Conservation (phyloP, 2,113 vertebrate species). For the Delphinus delphis region DNA sequence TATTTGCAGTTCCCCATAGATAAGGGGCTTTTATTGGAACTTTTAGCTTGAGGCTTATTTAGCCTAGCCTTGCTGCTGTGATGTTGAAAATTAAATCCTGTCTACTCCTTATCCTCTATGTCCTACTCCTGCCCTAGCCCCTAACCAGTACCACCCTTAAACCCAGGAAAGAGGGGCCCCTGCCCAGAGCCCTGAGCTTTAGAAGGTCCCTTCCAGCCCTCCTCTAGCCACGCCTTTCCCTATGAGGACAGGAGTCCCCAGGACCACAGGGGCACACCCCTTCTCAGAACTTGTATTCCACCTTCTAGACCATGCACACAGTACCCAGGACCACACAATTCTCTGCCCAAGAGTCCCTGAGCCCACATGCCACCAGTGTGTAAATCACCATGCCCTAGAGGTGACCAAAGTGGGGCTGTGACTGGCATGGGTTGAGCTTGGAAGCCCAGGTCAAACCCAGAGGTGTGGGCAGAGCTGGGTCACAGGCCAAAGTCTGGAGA, state of each 20-base stretch:
- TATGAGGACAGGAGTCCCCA: neutral
- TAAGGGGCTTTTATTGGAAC: neutral
- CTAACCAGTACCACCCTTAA: neutral
- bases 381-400: neutral
- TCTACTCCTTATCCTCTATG: neutral
- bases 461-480: neutral
- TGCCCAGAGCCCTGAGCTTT: neutral
- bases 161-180: neutral
- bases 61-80: neutral
- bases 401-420: neutral
- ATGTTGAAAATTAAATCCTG: too few species aligned
- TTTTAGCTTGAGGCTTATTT: neutral
- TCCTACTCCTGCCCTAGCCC: neutral
- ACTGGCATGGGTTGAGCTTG: neutral
- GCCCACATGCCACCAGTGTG: neutral
- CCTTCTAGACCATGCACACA: neutral
- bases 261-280: neutral
- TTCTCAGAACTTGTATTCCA: neutral
- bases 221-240: neutral
- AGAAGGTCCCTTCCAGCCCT: neutral
- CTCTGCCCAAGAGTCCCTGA: neutral
- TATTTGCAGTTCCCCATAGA: neutral
- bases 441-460: neutral
- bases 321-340: neutral
- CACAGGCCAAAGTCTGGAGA: neutral